A percentile compares a stretch with the other conserved stretches of the same genome.
Conservation (phyloP, 2,113 vertebrate genomes). For the Anoura caudifer region DNA sequence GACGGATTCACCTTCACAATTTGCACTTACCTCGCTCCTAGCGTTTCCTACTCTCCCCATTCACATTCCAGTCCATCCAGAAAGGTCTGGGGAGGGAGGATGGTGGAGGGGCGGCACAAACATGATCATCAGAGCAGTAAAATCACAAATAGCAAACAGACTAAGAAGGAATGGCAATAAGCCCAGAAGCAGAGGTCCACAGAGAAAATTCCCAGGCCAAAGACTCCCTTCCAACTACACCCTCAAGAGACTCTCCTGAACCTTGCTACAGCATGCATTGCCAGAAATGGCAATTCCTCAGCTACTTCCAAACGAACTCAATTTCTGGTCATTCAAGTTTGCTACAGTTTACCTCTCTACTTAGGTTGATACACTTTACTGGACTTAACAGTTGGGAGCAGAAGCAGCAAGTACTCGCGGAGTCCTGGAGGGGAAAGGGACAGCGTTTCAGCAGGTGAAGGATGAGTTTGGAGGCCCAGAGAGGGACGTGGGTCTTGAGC, state of each 20-base stretch:
- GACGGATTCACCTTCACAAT: neutral
- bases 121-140: neutral
- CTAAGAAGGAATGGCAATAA: neutral
- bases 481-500: neutral
- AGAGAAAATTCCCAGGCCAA: neutral
- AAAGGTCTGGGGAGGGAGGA: neutral
- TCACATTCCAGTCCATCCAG: neutral
- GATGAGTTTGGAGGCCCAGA: neutral
- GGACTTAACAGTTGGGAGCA: neutral
- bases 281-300: neutral
- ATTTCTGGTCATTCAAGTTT: neutral
- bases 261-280: neutral
- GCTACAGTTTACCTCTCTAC: neutral
- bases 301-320: neutral
- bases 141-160: neutral
- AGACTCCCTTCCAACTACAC: neutral
- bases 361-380: neutral
- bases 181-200: neutral
- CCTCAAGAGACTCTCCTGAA: neutral
- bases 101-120: neutral
- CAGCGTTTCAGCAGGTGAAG: neutral
- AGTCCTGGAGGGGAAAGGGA: neutral
- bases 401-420: neutral
- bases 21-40: neutral
- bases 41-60: neutral